These are phyloP conservation scores for Harlomillsia oculata DNA, from an alignment of 1,140 invertebrate species.

Conservation along the genomic window DNA sequence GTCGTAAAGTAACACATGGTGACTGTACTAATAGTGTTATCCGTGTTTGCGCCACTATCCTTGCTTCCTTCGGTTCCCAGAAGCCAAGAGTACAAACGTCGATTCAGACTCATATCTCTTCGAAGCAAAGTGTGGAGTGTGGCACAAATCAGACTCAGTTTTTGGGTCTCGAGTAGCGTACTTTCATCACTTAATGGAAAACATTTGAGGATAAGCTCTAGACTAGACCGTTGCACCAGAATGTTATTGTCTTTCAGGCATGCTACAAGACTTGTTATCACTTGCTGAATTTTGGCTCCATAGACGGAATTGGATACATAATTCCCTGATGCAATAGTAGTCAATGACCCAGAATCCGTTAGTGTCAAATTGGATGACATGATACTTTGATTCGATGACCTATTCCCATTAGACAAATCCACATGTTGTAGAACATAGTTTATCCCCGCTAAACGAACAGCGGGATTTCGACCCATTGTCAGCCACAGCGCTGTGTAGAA, in stretches of 20 bases:
- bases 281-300: slow-evolving; percentile 2
- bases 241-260: slow-evolving; percentile 71
- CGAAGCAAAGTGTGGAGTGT: slow-evolving; percentile 69
- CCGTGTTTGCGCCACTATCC: too few relatives aligned
- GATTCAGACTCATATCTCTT: slow-evolving; percentile 85
- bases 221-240: slow-evolving; percentile 73
- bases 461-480: not conserved
- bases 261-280: slow-evolving; percentile 45
- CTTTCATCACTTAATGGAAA: slow-evolving; percentile 78
- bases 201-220: slow-evolving; percentile 73
- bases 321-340: not conserved
- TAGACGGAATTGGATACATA: not conserved
- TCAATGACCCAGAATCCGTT: not conserved
- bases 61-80: slow-evolving; percentile 55
- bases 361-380: slow-evolving; percentile 15
- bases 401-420: too few relatives aligned
- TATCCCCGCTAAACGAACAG: too few relatives aligned
- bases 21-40: too few relatives aligned
- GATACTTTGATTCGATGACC: too few relatives aligned
- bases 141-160: slow-evolving; percentile 65
- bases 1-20: not conserved
- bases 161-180: slow-evolving; percentile 52
- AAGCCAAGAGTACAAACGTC: slow-evolving; percentile 73
- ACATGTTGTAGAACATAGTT: too few relatives aligned
- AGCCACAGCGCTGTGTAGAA: slow-evolving; percentile 14